Base-by-base conservation (phyloP, 2,797 vertebrate genomes). In the Gymnocypris eckloni region DNA sequence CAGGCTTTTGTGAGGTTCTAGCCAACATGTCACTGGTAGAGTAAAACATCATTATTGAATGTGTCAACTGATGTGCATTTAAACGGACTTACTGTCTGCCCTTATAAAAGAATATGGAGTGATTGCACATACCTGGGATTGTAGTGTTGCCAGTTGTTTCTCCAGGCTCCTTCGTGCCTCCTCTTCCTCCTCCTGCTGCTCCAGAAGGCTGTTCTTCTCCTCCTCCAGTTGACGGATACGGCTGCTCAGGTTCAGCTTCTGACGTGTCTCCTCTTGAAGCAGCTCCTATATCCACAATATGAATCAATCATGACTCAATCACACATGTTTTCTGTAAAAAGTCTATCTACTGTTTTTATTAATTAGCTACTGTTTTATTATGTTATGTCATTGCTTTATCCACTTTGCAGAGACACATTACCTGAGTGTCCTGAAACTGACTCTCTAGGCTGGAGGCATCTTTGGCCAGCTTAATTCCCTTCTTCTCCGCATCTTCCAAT, bases 161-260 rank as follows among this genome's bases (percentile, higher is more conserved):
- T 99, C 98, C 92, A 98, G 92, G 92, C 96, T 97, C 88, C 95
- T 97, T 39, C 98, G 95, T 2, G 96, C 95, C 88, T 98, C 98
- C 86, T 99, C 98, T 0, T 99, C 98, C 83, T 99, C 98, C 89
- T 99, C 98, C 93, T 99, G 98, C 94, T 99, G 98, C 93, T 99
- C 98, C 83, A 97, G 95, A 82, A 99, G 93, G 77, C 95, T 95
- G 93, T 91, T 97, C 93, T 97, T 99, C 66, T 99, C 98, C 82
- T 97, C 97, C 84, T 99, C 98, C 90, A 99, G 95, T 92, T 99
- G 98, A 71, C 98, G 96, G 78, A 99, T 97, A 48, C 97, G 96
- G 72, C 96, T 96, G 92, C 98, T 98, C 84, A 99, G 93, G 93
- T 99, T 97, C 79, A 99, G 95, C 84, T 99, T 99, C 91, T 99